A percentile compares a stretch with the other conserved stretches of the same genome.
Evolutionary conservation across 2,888 invertebrate genomes (phyloP).

Genomic region (Dryococelus australis): DNA sequence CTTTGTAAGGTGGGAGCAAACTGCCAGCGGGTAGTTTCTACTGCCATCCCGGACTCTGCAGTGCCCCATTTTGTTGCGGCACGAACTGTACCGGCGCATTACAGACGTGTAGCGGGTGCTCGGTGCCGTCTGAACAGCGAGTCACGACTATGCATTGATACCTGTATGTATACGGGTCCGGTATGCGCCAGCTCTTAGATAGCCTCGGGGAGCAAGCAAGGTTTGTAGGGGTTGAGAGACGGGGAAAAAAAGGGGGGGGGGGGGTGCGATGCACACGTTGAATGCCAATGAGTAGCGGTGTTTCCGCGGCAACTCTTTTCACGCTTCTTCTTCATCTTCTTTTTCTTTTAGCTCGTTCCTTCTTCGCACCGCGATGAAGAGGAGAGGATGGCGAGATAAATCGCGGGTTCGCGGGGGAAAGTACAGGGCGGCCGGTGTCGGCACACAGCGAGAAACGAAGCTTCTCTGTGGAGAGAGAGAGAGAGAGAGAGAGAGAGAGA

Average conservation of each 20-base stretch:
- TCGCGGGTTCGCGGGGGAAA: too few relatives aligned
- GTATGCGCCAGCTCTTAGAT: neutral
- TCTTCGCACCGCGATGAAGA: neutral
- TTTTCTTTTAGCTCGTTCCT: neutral
- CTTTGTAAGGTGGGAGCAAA: too few relatives aligned
- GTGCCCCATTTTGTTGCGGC: too few relatives aligned
- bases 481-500: neutral
- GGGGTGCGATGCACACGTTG: neutral
- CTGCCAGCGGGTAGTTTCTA: too few relatives aligned
- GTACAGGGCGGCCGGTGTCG: too few relatives aligned
- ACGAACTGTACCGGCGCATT: neutral
- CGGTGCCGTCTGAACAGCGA: neutral
- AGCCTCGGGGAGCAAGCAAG: neutral
- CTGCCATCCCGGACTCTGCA: too few relatives aligned
- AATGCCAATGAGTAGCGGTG: conserved; percentile 16
- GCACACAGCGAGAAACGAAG: neutral
- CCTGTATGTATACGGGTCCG: neutral
- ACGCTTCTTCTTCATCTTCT: neutral
- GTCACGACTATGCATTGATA: neutral
- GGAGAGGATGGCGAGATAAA: too few relatives aligned
- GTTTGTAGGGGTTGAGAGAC: too few relatives aligned
- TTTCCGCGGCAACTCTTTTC: neutral
- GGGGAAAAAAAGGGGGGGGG: neutral
- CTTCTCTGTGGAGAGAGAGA: neutral
- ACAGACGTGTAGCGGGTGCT: neutral